These are phyloP conservation scores for Sylvilagus floridanus DNA, from an alignment of 2,797 vertebrate genomes.

Conservation along the genomic window DNA sequence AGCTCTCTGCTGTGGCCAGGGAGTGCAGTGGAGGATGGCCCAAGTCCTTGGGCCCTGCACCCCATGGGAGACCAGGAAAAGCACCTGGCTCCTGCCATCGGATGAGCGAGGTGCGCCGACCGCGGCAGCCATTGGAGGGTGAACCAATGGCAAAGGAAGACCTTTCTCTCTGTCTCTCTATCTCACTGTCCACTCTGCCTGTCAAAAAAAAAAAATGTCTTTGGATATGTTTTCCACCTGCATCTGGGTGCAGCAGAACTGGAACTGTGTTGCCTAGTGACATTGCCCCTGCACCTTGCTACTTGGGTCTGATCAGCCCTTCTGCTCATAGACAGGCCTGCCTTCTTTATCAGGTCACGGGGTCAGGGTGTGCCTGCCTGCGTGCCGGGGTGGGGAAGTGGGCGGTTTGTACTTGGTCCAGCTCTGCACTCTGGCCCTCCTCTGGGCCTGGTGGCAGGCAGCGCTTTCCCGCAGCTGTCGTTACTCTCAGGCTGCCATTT, in stretches of 20 bases:
- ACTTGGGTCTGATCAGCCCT: neutral
- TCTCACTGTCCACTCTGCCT: too few relatives aligned
- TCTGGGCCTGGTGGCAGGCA: neutral
- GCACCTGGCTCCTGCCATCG: too few relatives aligned
- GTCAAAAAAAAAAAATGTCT: too few relatives aligned
- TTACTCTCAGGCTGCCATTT: neutral
- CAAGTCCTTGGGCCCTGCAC: too few relatives aligned
- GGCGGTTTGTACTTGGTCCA: neutral
- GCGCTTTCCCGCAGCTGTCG: neutral
- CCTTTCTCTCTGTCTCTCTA: too few relatives aligned
- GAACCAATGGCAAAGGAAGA: too few relatives aligned
- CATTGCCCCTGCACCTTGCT: neutral
- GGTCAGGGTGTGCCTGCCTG: neutral
- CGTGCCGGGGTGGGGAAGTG: neutral
- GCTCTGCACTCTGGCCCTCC: neutral
- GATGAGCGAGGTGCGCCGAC: too few relatives aligned
- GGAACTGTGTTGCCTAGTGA: neutral
- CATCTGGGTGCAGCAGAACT: neutral
- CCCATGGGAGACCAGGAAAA: too few relatives aligned
- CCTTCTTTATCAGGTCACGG: constrained; percentile 18
- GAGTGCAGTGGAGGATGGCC: too few relatives aligned
- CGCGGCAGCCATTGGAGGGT: too few relatives aligned
- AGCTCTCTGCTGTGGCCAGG: too few relatives aligned
- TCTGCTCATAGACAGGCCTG: neutral
- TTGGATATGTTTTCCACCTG: neutral